These are phyloP conservation scores for Elgaria multicarinata DNA, from an alignment of 2,113 vertebrate species.

Conservation along the genomic window DNA sequence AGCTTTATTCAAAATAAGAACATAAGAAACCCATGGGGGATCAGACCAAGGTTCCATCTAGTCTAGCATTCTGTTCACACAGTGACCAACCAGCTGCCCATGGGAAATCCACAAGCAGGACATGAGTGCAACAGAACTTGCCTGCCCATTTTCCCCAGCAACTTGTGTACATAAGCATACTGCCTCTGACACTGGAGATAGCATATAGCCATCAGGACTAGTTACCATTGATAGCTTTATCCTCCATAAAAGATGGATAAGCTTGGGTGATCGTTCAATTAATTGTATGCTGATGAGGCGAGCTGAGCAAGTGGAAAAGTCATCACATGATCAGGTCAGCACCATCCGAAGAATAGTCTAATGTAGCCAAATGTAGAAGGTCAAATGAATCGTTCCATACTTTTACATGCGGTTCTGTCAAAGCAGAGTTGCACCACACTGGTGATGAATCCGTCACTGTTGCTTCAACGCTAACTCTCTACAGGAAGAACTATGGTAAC, in stretches of 20 bases:
- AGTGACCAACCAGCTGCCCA: too few species aligned
- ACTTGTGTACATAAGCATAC: too few species aligned
- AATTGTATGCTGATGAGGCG: neutral
- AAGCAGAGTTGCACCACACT: neutral
- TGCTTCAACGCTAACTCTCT: neutral
- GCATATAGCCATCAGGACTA: too few species aligned
- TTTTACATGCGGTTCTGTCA: slow-evolving; percentile 10
- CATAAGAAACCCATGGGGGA: too few species aligned
- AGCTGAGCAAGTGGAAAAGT: neutral
- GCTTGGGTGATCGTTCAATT: neutral
- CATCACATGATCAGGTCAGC: neutral
- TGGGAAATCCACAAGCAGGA: too few species aligned
- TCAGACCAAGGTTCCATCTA: too few species aligned
- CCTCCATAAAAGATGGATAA: neutral
- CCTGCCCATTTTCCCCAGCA: too few species aligned
- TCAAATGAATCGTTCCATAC: neutral
- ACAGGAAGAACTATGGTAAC: neutral
- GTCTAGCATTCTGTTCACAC: too few species aligned
- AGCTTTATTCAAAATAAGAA: neutral
- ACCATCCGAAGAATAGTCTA: neutral
- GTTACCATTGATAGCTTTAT: too few species aligned
- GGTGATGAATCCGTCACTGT: slow-evolving; percentile 6
- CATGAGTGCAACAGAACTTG: too few species aligned
- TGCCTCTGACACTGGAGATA: too few species aligned
- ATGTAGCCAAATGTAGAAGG: neutral